Evolutionary conservation across 2,113 vertebrate species (phyloP).

Genomic region (Cephalopholis sonnerati): DNA sequence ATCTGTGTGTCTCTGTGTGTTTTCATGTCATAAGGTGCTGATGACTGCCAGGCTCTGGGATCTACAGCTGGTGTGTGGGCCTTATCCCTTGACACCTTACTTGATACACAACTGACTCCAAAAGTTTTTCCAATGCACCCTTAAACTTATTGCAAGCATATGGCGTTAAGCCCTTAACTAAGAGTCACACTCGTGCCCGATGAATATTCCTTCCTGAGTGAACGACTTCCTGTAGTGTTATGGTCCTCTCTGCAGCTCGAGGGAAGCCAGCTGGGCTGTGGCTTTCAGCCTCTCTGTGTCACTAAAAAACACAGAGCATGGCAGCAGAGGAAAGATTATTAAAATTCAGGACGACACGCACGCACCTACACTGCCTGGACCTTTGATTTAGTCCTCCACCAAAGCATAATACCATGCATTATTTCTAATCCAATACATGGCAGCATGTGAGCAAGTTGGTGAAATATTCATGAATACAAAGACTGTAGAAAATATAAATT

Average conservation of each 20-base stretch:
- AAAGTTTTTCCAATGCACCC: slow-evolving; percentile 29
- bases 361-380: slow-evolving; percentile 18
- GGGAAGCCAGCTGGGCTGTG: slow-evolving; percentile 56
- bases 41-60: slow-evolving; percentile 38
- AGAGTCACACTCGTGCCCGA: slow-evolving; percentile 22
- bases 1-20: slow-evolving; percentile 62
- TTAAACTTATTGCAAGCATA: slow-evolving; percentile 31
- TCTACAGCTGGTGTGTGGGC: slow-evolving; percentile 74
- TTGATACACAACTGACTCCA: slow-evolving; percentile 44
- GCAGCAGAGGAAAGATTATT: slow-evolving; percentile 41
- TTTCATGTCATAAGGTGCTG: slow-evolving; percentile 58
- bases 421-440: neutral
- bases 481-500: neutral
- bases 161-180: slow-evolving; percentile 26
- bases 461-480: slow-evolving; percentile 16
- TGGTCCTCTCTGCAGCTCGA: slow-evolving; percentile 48
- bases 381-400: slow-evolving; percentile 18
- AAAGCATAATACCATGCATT: slow-evolving; percentile 25
- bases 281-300: slow-evolving; percentile 52
- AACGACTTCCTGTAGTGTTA: slow-evolving; percentile 50
- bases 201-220: slow-evolving; percentile 46
- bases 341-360: slow-evolving; percentile 50
- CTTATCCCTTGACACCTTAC: slow-evolving; percentile 42
- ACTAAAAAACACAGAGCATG: slow-evolving; percentile 37
- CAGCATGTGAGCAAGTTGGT: slow-evolving; percentile 17